Evolutionary conservation across 2,888 invertebrate genomes (phyloP), one percentile per base, ranked within the genome.

Genomic region (Mimumesa dahlbomi): DNA sequence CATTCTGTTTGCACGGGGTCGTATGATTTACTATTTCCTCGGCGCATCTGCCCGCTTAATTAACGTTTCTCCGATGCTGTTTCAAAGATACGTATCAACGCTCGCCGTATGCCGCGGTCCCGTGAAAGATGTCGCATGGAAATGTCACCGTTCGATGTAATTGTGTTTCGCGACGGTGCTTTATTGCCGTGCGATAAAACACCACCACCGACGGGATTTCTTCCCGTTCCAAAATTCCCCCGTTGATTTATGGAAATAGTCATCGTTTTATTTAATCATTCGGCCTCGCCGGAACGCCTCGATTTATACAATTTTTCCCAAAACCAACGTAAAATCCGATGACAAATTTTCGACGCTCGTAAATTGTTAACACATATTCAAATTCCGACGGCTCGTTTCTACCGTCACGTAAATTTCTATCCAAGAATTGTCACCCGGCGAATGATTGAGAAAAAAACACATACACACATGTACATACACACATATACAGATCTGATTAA

Each of bases 1-100:
- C 62, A 75, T 67, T 80, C 72, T 65, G 67, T 73, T 79, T 71
- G 73, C 64, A 14, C 54, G 45, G 64, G 70, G 61, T 42, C 53
- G 59, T 69, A 72, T 82, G 81, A 81, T 81, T 81, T 81, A 81
- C 74, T 65, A 75, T 77, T 81, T 81, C 81, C 81, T 75, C 77
- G 67, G 62, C 69, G 66, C 81, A 81, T 81, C 81, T 81, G 81
- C 56, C 81, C 68, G 69, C 68, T 81, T 81, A 80, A 80, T 80
- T 80, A 80, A 81, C 80, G 74, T 56, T 76, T 61, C 72, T 67
- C 71, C 78, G 57, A 78, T 81, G 71, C 62, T 57, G 57, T 78
- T 72, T 70, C 71, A 59, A 73, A 82, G 81, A 79, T 79, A 81
- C 54, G 64, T 42, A 77, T 79, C 77, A 40, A 49, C 45, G 62